Evolutionary conservation across 2,113 vertebrate species (phyloP).

Genomic region (Anarhynchus alexandrinus): DNA sequence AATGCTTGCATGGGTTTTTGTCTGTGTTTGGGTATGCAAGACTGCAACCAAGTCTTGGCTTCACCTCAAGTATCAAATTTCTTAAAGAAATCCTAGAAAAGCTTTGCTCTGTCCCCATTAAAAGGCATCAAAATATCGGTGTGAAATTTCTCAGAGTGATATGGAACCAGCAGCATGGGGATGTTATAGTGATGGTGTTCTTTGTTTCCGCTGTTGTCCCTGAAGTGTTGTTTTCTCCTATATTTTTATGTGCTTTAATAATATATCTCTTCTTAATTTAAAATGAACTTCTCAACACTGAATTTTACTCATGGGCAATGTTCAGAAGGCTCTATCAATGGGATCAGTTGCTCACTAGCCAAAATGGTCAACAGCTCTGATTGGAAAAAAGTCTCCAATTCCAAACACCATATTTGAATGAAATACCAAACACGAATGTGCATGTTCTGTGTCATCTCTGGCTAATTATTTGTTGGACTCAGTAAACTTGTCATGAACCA

Average conservation of each 20-base stretch:
- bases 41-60: not conserved
- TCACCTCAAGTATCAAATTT: not conserved
- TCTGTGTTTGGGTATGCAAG: not conserved
- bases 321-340: not conserved
- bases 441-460: not conserved
- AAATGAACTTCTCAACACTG: not conserved
- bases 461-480: not conserved
- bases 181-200: not conserved
- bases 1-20: not conserved
- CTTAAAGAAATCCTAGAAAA: not conserved
- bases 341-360: not conserved
- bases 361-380: not conserved
- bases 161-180: not conserved
- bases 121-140: not conserved
- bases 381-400: not conserved
- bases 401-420: not conserved
- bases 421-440: not conserved
- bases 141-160: not conserved
- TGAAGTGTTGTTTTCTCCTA: not conserved
- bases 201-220: not conserved
- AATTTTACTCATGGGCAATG: not conserved
- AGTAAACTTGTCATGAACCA: not conserved
- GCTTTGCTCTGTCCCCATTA: not conserved
- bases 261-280: not conserved
- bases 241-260: not conserved